A percentile compares a stretch with the other conserved stretches of the same genome.
Evolutionary conservation across 1,140 invertebrate genomes (phyloP).

Genomic region (Harlomillsia oculata): DNA sequence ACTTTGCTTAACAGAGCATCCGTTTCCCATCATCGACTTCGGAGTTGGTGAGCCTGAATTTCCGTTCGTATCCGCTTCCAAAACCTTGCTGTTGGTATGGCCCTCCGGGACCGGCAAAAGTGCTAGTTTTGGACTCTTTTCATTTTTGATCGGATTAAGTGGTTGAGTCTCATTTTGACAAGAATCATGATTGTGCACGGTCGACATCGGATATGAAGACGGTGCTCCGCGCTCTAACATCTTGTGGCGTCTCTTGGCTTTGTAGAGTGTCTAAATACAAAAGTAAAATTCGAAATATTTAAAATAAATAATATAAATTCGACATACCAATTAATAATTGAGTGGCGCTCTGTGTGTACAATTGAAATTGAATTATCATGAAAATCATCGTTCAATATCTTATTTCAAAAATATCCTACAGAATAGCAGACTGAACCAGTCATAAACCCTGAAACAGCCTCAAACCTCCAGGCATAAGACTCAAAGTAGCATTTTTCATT

Average conservation of each 20-base stretch:
- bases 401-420: no score
- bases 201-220: conserved; percentile 17
- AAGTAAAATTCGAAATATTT: not conserved
- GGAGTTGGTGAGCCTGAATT: not conserved
- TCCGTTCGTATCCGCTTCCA: no score
- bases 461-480: not conserved
- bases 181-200: conserved; percentile 11
- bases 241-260: conserved; percentile 26
- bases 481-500: no score
- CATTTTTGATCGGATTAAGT: not conserved
- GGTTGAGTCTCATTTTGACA: conserved; percentile 10
- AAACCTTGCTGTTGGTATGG: no score
- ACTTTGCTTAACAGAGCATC: not conserved
- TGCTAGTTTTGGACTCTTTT: no score
- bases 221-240: conserved; percentile 24
- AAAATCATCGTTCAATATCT: no score
- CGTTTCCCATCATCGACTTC: not conserved
- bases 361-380: no score
- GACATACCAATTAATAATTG: no score
- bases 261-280: conserved; percentile 27
- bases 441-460: not conserved
- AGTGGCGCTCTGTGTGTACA: no score
- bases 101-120: no score
- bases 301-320: no score
- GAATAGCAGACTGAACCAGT: no score